phyloP scores from a whole-genome alignment of 2,888 invertebrate genomes.

The Atethmia centrago region DNA sequence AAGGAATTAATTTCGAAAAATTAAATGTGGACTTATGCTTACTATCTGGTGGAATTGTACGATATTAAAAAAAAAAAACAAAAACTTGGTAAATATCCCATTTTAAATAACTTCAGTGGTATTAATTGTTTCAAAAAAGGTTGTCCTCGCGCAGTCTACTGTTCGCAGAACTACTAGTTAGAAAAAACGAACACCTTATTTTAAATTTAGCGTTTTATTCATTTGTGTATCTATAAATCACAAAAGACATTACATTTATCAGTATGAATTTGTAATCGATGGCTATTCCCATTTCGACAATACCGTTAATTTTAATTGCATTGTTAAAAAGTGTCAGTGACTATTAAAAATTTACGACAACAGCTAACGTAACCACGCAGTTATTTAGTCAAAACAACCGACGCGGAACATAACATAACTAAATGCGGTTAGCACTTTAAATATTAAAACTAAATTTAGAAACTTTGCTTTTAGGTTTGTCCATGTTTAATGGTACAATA shows the following conservation, averaged over 20 bases:
- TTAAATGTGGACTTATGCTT: too few species aligned
- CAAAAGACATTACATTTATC: conserved; percentile 29
- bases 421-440: conserved; percentile 45
- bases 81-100: too few species aligned
- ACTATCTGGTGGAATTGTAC: too few species aligned
- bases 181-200: too few species aligned
- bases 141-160: too few species aligned
- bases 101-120: too few species aligned
- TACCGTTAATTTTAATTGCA: conserved; percentile 45
- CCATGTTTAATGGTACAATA: conserved; percentile 6
- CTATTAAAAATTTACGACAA: conserved; percentile 49
- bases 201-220: too few species aligned
- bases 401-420: conserved; percentile 41
- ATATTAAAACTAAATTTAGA: conserved; percentile 54
- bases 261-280: conserved; percentile 25
- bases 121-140: too few species aligned
- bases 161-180: too few species aligned
- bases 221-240: background rate
- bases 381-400: conserved; percentile 43
- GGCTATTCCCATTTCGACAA: conserved; percentile 35
- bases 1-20: too few species aligned
- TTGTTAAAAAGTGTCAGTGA: conserved; percentile 46
- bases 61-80: too few species aligned
- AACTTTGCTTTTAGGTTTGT: conserved; percentile 45
- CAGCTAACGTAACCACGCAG: conserved; percentile 31